phyloP scores from a whole-genome alignment of 2,797 vertebrate species.

The Scyliorhinus canicula region DNA sequence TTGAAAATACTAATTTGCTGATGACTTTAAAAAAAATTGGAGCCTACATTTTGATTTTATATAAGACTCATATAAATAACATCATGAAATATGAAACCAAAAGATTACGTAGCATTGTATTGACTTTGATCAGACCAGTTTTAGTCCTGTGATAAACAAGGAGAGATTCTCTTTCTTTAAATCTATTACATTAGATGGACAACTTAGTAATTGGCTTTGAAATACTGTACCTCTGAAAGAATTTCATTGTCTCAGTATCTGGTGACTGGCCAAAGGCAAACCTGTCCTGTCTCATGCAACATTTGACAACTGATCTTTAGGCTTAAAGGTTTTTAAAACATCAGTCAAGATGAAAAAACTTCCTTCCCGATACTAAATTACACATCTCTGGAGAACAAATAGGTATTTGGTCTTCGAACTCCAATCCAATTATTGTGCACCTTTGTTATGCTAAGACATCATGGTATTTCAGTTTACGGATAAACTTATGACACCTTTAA shows the following conservation, averaged over 20 bases:
- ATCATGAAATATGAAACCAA: neutral
- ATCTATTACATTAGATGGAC: neutral
- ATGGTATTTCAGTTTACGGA: neutral
- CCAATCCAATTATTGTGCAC: neutral
- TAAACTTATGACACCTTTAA: neutral
- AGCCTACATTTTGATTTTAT: neutral
- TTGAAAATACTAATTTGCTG: neutral
- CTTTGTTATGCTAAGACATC: neutral
- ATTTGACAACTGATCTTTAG: neutral
- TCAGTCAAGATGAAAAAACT: neutral
- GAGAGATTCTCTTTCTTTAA: neutral
- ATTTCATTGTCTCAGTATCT: neutral
- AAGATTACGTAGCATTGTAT: neutral
- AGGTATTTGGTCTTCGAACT: neutral
- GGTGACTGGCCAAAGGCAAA: neutral
- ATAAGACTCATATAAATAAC: neutral
- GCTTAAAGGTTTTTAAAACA: neutral
- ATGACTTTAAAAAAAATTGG: neutral
- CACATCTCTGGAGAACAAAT: neutral
- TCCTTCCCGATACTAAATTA: neutral
- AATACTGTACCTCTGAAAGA: neutral
- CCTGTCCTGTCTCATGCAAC: neutral
- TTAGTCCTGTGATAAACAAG: too few species aligned
- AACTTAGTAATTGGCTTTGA: neutral
- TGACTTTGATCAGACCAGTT: neutral